phyloP scores from a whole-genome alignment of 2,797 vertebrate species.

The Perodicticus potto region DNA sequence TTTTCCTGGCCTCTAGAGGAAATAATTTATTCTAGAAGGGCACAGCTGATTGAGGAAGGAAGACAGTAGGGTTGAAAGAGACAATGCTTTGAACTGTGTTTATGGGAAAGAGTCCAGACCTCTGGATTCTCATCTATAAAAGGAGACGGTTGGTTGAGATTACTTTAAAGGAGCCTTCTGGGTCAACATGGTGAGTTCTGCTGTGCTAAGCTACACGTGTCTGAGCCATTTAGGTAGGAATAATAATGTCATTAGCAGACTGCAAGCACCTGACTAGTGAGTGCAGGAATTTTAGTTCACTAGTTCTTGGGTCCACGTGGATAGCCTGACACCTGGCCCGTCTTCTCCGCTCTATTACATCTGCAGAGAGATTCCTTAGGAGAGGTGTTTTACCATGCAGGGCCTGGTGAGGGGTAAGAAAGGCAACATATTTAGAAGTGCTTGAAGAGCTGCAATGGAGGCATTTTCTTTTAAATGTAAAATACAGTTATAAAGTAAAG shows the following conservation, averaged over 20 bases:
- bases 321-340: not conserved
- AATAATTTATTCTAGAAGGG: constrained; percentile 82
- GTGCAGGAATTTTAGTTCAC: not conserved
- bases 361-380: not conserved
- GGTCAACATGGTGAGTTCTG: not conserved
- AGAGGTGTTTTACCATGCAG: not conserved
- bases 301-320: not conserved
- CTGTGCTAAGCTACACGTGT: not conserved
- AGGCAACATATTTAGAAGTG: not conserved
- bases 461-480: not conserved
- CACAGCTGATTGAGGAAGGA: constrained; percentile 81
- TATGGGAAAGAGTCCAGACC: constrained; percentile 56
- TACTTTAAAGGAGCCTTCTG: constrained; percentile 22
- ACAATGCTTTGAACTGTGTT: constrained; percentile 73
- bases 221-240: not conserved
- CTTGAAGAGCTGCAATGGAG: not conserved
- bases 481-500: constrained; percentile 26
- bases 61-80: constrained; percentile 65
- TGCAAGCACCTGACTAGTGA: not conserved
- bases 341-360: not conserved
- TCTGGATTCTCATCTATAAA: constrained; percentile 18
- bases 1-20: constrained; percentile 81
- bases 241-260: not conserved
- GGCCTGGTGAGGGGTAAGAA: not conserved
- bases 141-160: not conserved